phyloP scores from a whole-genome alignment of 2,888 invertebrate species.

The Gasteruption jaculator region DNA sequence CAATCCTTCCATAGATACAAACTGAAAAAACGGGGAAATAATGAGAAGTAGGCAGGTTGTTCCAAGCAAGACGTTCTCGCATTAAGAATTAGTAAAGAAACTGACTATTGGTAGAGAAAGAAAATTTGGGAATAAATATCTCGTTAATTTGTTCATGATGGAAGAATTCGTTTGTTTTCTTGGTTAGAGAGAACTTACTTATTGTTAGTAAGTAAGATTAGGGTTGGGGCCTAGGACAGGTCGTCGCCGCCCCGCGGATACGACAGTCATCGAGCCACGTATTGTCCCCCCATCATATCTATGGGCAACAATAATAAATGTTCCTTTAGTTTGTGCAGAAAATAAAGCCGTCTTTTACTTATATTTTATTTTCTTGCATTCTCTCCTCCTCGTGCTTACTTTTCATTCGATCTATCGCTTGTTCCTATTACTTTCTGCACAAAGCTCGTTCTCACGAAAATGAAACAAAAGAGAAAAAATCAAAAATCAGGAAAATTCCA shows the following conservation, averaged over 20 bases:
- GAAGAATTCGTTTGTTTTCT: no score
- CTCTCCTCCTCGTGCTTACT: no score
- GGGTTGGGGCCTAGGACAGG: conserved; percentile 53
- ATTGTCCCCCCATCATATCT: conserved; percentile 60
- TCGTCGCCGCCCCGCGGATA: conserved; percentile 59
- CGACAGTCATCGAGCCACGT: conserved; percentile 61
- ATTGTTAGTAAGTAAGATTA: conserved; percentile 53
- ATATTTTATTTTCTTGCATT: no score
- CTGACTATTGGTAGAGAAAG: no score
- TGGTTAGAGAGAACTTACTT: conserved; percentile 53
- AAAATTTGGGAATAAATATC: conserved; percentile 34
- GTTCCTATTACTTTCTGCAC: conserved; percentile 48
- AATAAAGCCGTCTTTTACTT: no score
- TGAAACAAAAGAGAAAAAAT: background rate
- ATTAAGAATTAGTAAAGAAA: no score
- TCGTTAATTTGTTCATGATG: conserved; percentile 41
- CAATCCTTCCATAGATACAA: no score
- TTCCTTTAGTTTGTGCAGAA: conserved; percentile 52
- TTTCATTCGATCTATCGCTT: no score
- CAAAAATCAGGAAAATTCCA: background rate
- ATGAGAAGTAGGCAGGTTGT: no score
- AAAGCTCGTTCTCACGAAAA: conserved; percentile 30
- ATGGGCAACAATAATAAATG: conserved; percentile 53
- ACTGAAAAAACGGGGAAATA: no score
- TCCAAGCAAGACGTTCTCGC: no score